Base-by-base conservation (phyloP, 2,888 invertebrate species). In the Molorchus minor region DNA sequence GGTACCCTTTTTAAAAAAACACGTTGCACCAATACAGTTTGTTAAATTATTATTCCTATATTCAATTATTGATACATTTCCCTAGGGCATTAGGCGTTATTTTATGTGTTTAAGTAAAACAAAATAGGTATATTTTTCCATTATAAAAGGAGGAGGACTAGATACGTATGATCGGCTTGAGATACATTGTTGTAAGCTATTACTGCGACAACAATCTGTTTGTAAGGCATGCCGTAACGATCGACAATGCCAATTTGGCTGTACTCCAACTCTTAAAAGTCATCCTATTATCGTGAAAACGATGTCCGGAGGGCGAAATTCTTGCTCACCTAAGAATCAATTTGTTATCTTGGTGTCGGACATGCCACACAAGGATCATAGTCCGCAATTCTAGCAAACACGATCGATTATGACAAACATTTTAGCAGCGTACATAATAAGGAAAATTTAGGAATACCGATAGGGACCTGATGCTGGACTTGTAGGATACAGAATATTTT, bases 241-340 rank as follows among this genome's bases (percentile, higher is more conserved):
- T 65, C 58, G 58, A 64, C 49, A 58, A 56, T 56, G 58, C 65
- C 65, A 67, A 67, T 65, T 67, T 67, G 67, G 67, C 61, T 35
- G 33, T 35, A 53, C 61, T 60, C 67, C 67, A 65, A 59, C 53
- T 56, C 61, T 63, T 62, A 65, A 65, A 65, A 65, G 63, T 63
- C 67, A 57, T 63, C 65, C 65, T 54, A 64, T 67, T 67, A 67
- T 58, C 35, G 62, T 38, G 20, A 46, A 49, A 57, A 61, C 49
- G 56, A 56, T 45, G 57, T 56, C 55, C 52, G 57, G 58, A 56
- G 64, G 40, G 46, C 13, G 30, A 45, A 56, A 56, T 59, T 65
- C 58, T 46, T 62, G 54, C 61, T 65, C 62, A 67, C 67, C 67
- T 67, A 64, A 62, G 67, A 65, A 61, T 67, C 64, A 62, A 61